Conservation (phyloP, 2,888 invertebrate species). For the Julus scandinavius region DNA sequence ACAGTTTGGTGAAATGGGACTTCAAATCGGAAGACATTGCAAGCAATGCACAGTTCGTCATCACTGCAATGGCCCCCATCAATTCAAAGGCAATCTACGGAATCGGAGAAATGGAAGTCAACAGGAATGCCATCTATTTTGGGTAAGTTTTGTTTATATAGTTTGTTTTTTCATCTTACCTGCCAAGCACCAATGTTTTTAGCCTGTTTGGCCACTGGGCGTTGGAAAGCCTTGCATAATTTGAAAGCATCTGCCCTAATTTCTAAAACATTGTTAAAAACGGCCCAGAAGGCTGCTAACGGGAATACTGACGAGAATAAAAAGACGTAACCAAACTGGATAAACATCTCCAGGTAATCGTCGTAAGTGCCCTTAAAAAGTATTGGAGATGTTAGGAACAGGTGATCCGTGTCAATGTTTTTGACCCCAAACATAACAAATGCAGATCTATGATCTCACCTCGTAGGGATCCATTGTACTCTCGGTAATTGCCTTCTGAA, state of each 20-base stretch:
- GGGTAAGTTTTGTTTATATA: conserved; percentile 1
- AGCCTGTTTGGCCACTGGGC: conserved; percentile 75
- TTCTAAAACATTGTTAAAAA: conserved; percentile 79
- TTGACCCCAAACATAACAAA: neutral
- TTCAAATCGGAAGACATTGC: conserved; percentile 76
- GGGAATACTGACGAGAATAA: conserved; percentile 82
- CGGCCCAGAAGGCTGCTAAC: conserved; percentile 78
- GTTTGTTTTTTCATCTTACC: conserved; percentile 66
- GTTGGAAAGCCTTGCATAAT: conserved; percentile 75
- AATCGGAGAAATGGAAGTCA: neutral
- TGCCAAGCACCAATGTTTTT: conserved; percentile 83
- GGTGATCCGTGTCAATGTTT: neutral
- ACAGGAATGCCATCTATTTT: neutral
- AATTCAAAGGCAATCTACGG: conserved; percentile 74
- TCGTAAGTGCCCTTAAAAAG: conserved; percentile 75
- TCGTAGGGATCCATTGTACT: conserved; percentile 76
- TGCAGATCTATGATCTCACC: conserved; percentile 62
- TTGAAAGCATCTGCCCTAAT: conserved; percentile 80
- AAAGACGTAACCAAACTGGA: conserved; percentile 83
- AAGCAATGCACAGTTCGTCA: conserved; percentile 80
- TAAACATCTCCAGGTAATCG: conserved; percentile 81
- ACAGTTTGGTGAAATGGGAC: conserved; percentile 65
- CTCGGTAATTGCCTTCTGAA: conserved; percentile 71
- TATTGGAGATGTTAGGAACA: too few species aligned
- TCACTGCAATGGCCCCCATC: conserved; percentile 75